A percentile compares a stretch with the other conserved stretches of the same genome.
phyloP scores from a whole-genome alignment of 2,888 invertebrate genomes.

The Polyommatus icarus region DNA sequence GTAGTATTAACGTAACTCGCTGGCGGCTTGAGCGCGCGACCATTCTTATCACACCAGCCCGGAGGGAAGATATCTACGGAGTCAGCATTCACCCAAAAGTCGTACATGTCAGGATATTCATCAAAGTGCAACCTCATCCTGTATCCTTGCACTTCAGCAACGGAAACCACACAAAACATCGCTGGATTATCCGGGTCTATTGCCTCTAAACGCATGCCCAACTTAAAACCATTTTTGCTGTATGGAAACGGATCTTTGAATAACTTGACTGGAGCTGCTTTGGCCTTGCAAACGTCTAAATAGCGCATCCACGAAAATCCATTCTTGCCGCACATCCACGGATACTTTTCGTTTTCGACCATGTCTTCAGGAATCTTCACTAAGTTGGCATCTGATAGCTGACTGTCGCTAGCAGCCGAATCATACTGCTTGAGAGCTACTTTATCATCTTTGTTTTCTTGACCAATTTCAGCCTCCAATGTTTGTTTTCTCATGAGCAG shows the following conservation, averaged over 20 bases:
- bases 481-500: constrained; percentile 65
- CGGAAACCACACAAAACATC: constrained; percentile 92
- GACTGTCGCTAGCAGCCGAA: constrained; percentile 48
- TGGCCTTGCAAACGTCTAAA: constrained; percentile 85
- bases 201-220: constrained; percentile 95
- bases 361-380: constrained; percentile 60
- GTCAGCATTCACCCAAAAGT: constrained; percentile 97
- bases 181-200: constrained; percentile 96
- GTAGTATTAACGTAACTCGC: constrained; percentile 80
- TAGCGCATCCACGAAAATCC: constrained; percentile 90
- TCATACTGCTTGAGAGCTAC: constrained; percentile 54
- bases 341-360: constrained; percentile 77
- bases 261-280: constrained; percentile 87
- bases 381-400: constrained; percentile 52
- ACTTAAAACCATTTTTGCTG: constrained; percentile 87
- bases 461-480: constrained; percentile 55
- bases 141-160: constrained; percentile 90
- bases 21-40: constrained; percentile 89
- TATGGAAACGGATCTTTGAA: constrained; percentile 90
- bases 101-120: constrained; percentile 92
- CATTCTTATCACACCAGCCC: constrained; percentile 95
- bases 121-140: constrained; percentile 94
- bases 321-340: constrained; percentile 85
- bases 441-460: constrained; percentile 57
- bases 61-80: constrained; percentile 95